Evolutionary conservation across 2,888 invertebrate species (phyloP).

Genomic region (Ptychoptera albimana): DNA sequence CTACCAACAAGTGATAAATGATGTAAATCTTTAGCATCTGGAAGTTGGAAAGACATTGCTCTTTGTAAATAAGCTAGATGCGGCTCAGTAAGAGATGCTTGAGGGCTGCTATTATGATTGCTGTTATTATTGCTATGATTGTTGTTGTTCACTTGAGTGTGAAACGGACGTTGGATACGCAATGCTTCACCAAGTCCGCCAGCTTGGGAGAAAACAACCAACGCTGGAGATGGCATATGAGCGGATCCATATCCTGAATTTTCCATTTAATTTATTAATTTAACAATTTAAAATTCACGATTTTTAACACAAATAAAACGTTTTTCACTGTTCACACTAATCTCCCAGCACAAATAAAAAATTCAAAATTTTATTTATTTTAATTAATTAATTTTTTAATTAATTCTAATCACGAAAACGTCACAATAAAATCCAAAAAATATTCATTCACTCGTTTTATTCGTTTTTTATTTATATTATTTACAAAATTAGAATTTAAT

Average conservation of each 20-base stretch:
- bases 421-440: no score
- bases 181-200: constrained; percentile 57
- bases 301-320: not conserved
- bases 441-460: no score
- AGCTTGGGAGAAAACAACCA: constrained; percentile 60
- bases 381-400: no score
- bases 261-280: constrained; percentile 38
- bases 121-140: no score
- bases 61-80: no score
- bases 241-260: constrained; percentile 58
- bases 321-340: constrained; percentile 4
- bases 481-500: no score
- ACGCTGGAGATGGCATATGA: constrained; percentile 55
- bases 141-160: constrained; percentile 41
- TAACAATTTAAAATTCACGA: no score
- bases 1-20: constrained; percentile 43
- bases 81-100: no score
- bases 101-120: no score
- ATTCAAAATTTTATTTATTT: no score
- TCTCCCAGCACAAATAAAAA: not conserved
- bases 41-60: constrained; percentile 19
- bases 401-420: no score
- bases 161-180: constrained; percentile 59
- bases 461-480: no score
- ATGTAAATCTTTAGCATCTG: constrained; percentile 47